Evolutionary conservation across 2,113 vertebrate genomes (phyloP), one percentile per base, ranked within the genome.

Genomic region (Passer domesticus): DNA sequence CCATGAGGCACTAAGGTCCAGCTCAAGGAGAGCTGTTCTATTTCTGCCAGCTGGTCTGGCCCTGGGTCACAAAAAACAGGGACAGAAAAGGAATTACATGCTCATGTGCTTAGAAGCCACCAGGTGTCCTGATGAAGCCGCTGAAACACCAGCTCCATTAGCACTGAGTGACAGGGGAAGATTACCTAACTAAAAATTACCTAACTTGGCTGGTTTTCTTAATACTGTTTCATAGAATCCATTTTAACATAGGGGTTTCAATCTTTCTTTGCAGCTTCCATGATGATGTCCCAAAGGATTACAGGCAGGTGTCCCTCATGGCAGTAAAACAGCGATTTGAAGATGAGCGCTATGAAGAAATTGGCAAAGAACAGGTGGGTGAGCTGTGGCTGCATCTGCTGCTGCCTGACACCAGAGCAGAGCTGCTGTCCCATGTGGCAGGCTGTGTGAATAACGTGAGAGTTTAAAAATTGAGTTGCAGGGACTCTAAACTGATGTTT

Each of bases 251-350:
- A 33, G 13, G 19, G 23, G 5, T 22, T 78, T 69, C 43, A 31
- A 49, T 77, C 25, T 90, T 70, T 66, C 60, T 60, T 79, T 72
- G 9, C 88, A 99, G 99, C 96, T 99, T 99, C 97, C 98, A 98
- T 11, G 98, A 99, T 6, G 98, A 99, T 31, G 97, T 98, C 76
- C 99, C 99, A 81, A 99, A 98, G 97, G 99, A 99, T 94, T 99
- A 99, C 58, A 97, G 99, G 87, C 99, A 99, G 11, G 98, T 99
- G 43, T 99, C 99, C 58, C 98, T 99, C 59, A 99, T 98, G 0
- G 99, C 99, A 4, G 99, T 99, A 15, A 99, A 99, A 80, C 99
- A 99, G 79, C 97, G 99, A 46, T 99, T 99, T 90, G 99, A 99
- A 95, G 99, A 99, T 52, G 98, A 99, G 35, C 96, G 97, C 43